A percentile compares a stretch with the other conserved stretches of the same genome.
These are phyloP conservation scores for Cabera pusaria DNA, from an alignment of 2,888 invertebrate genomes.

Conservation along the genomic window DNA sequence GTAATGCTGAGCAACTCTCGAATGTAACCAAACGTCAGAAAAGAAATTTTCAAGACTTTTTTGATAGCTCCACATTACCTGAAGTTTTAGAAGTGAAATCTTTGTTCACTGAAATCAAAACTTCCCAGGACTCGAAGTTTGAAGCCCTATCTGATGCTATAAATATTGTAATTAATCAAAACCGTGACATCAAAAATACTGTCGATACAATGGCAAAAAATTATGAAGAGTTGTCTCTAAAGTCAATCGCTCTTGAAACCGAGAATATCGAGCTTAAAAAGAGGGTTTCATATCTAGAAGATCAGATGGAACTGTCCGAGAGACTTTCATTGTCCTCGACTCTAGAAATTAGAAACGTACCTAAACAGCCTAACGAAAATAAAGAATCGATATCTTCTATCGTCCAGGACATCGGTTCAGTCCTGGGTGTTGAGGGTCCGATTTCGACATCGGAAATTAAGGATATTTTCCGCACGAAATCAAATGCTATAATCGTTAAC, in stretches of 20 bases:
- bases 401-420: conserved; percentile 11
- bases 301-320: conserved; percentile 9
- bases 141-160: conserved; percentile 2
- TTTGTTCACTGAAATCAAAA: conserved; percentile 4
- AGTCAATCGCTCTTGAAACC: conserved; percentile 11
- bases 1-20: too few species aligned
- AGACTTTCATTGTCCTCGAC: conserved; percentile 3
- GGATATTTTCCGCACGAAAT: conserved; percentile 18
- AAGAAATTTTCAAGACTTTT: conserved; percentile 1
- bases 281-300: conserved; percentile 4
- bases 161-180: conserved; percentile 10
- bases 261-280: conserved; percentile 16
- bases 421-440: conserved; percentile 6
- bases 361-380: conserved; percentile 11
- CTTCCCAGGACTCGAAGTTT: too few species aligned
- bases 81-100: conserved; percentile 3
- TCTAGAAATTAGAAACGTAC: conserved; percentile 19
- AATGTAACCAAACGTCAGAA: conserved; percentile 2
- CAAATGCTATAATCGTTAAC: conserved; percentile 17
- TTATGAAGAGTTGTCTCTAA: conserved; percentile 14
- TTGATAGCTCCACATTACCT: too few species aligned
- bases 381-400: conserved; percentile 10
- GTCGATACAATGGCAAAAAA: conserved; percentile 9
- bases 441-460: conserved; percentile 19
- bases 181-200: conserved; percentile 15